Evolutionary conservation across 2,888 invertebrate genomes (phyloP).

Genomic region (Andricus curvator): DNA sequence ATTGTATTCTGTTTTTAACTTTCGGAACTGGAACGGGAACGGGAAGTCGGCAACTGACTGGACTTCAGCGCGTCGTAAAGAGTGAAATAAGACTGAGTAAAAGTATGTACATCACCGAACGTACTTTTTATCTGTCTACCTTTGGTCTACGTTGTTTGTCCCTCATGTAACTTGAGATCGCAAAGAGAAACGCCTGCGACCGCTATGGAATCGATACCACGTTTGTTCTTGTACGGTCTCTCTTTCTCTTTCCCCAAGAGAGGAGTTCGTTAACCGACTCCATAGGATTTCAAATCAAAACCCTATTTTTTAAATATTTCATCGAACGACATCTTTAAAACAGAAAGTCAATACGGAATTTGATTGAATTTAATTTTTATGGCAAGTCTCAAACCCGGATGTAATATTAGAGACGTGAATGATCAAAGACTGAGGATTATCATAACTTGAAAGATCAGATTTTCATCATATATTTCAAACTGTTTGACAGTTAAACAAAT

Average conservation of each 20-base stretch:
- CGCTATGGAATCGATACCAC: slow-evolving; percentile 71
- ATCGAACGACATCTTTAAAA: background rate
- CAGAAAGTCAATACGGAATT: background rate
- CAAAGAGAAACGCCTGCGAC: slow-evolving; percentile 68
- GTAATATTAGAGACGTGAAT: too few relatives aligned
- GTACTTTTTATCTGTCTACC: slow-evolving; percentile 28
- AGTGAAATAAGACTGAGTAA: slow-evolving; percentile 28
- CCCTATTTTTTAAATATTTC: background rate
- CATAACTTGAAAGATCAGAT: too few relatives aligned
- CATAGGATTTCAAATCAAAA: background rate
- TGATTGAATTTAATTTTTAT: background rate
- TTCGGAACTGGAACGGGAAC: background rate
- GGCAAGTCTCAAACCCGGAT: too few relatives aligned
- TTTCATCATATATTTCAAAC: too few relatives aligned
- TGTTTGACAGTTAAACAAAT: too few relatives aligned
- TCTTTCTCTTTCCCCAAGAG: slow-evolving; percentile 51
- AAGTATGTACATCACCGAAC: slow-evolving; percentile 4
- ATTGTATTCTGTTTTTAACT: slow-evolving; percentile 3
- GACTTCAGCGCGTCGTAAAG: background rate
- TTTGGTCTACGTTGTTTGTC: slow-evolving; percentile 43
- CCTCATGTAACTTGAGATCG: slow-evolving; percentile 69
- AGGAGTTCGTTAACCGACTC: slow-evolving; percentile 43
- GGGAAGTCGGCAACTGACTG: background rate
- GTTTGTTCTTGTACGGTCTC: slow-evolving; percentile 74
- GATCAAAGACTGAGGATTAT: too few relatives aligned